phyloP scores from a whole-genome alignment of 2,888 invertebrate genomes.

The Odontomyia ornata region DNA sequence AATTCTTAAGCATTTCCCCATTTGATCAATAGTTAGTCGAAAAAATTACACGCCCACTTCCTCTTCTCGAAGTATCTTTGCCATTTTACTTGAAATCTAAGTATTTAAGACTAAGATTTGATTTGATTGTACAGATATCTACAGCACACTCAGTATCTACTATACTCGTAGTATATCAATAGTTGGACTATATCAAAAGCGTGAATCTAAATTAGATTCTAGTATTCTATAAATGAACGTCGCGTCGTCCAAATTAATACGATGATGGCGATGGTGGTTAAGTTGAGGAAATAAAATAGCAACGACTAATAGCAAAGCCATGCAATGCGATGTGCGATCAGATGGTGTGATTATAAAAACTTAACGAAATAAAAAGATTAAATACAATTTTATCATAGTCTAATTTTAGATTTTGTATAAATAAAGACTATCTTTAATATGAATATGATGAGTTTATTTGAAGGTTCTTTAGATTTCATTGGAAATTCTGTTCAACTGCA shows the following conservation, averaged over 20 bases:
- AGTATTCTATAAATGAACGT: slow-evolving; percentile 14
- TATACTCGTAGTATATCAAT: no score
- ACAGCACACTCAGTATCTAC: no score
- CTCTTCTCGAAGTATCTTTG: not conserved
- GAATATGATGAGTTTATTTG: no score
- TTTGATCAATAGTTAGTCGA: slow-evolving; percentile 10
- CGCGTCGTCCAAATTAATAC: not conserved
- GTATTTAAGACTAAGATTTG: no score
- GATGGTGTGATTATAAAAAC: slow-evolving; percentile 5
- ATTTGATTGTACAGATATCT: no score
- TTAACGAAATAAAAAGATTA: not conserved
- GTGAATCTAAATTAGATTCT: slow-evolving; percentile 21
- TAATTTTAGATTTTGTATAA: slow-evolving; percentile 27
- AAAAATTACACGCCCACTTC: slow-evolving; percentile 12
- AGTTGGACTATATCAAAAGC: not conserved
- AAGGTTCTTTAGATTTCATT: no score
- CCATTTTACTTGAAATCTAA: no score
- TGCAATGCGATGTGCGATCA: no score
- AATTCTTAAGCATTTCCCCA: slow-evolving; percentile 18
- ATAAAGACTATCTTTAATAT: no score
- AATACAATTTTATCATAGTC: slow-evolving; percentile 23
- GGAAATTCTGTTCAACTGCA: no score
- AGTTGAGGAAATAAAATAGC: no score
- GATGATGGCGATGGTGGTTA: not conserved
- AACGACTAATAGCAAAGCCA: no score